These are phyloP conservation scores for Aldrovandia affinis DNA, from an alignment of 2,797 vertebrate genomes.

Conservation along the genomic window DNA sequence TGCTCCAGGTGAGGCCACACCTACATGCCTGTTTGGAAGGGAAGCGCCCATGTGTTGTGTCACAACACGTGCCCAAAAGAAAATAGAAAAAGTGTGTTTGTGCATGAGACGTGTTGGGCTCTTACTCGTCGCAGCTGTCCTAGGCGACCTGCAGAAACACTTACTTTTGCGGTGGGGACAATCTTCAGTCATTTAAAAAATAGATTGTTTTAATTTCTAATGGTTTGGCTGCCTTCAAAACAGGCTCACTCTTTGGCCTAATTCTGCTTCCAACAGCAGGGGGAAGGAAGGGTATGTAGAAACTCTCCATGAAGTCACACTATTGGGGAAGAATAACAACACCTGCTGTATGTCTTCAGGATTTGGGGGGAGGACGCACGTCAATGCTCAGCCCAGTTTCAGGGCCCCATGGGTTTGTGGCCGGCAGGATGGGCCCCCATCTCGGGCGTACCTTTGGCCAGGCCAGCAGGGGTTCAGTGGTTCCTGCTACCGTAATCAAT, in stretches of 20 bases:
- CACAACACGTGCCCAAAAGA: too few species aligned
- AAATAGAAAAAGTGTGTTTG: too few species aligned
- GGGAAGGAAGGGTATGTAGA: neutral
- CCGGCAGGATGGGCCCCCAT: constrained; percentile 60
- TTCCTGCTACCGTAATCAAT: constrained; percentile 70
- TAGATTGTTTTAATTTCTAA: constrained; percentile 31
- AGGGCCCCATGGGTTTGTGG: constrained; percentile 59
- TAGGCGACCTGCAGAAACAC: too few species aligned
- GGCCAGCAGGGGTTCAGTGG: constrained; percentile 55
- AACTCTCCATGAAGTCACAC: neutral
- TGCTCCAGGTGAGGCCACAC: too few species aligned
- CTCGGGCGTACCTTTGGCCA: constrained; percentile 58
- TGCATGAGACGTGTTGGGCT: too few species aligned
- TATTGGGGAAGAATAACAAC: neutral
- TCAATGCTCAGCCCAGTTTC: constrained; percentile 37
- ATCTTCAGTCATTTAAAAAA: too few species aligned
- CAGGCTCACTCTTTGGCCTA: constrained; percentile 23
- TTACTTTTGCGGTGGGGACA: too few species aligned
- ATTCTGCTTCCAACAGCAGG: constrained; percentile 2
- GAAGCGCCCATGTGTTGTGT: too few species aligned
- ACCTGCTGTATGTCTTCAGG: neutral
- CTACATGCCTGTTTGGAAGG: too few species aligned
- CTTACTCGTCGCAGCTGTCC: too few species aligned
- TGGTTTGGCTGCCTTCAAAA: constrained; percentile 23
- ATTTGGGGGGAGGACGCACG: constrained; percentile 38